Evolutionary conservation across 2,888 invertebrate species (phyloP).

Genomic region (Celastrina argiolus): DNA sequence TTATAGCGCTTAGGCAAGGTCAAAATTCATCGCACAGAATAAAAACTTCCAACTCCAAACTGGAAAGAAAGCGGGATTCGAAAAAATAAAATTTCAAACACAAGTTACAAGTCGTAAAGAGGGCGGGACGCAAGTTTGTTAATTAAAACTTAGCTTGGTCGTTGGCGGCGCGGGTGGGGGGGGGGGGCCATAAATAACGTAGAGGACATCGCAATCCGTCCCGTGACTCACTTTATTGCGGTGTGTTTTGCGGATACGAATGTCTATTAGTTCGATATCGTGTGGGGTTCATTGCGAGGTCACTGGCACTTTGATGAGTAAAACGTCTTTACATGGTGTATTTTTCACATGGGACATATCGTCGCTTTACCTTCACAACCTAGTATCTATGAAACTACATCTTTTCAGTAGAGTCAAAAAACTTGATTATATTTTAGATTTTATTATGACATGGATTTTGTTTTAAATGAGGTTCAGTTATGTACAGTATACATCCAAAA

Average conservation of each 20-base stretch:
- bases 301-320: too few relatives aligned
- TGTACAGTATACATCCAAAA: too few relatives aligned
- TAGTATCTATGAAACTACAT: too few relatives aligned
- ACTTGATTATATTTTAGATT: too few relatives aligned
- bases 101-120: conserved; percentile 58
- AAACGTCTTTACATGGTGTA: too few relatives aligned
- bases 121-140: conserved; percentile 78
- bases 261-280: background rate
- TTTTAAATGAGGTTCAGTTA: too few relatives aligned
- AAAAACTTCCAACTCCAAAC: background rate
- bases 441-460: too few relatives aligned
- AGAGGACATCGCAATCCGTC: conserved; percentile 49
- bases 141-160: conserved; percentile 77
- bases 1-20: background rate
- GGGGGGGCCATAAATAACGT: conserved; percentile 54
- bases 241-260: background rate
- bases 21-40: background rate
- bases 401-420: too few relatives aligned
- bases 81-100: conserved; percentile 76
- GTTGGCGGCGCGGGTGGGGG: conserved; percentile 65
- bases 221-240: conserved; percentile 39
- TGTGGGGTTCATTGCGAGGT: too few relatives aligned
- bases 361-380: too few relatives aligned
- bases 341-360: too few relatives aligned
- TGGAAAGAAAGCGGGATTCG: background rate